A percentile compares a stretch with the other conserved stretches of the same genome.
phyloP scores from a whole-genome alignment of 2,797 vertebrate genomes.

The Todus mexicanus region DNA sequence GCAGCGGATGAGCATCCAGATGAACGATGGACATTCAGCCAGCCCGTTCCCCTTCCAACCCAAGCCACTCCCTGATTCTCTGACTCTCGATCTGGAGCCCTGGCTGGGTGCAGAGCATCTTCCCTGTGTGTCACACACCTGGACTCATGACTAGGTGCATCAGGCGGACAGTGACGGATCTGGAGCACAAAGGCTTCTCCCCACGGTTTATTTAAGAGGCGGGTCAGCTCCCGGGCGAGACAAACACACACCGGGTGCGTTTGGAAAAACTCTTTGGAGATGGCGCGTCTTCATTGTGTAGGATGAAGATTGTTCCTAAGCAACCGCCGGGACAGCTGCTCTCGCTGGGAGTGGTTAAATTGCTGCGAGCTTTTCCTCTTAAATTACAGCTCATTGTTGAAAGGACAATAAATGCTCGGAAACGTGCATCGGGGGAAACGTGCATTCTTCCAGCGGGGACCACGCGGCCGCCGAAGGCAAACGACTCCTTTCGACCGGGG shows the following conservation, averaged over 20 bases:
- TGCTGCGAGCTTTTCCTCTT: not conserved
- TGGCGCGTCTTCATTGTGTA: rapidly evolving
- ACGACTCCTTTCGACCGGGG: not conserved
- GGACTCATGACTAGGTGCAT: rapidly evolving
- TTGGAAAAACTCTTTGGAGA: not conserved
- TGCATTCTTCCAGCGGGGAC: not conserved
- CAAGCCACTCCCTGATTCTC: too few species aligned
- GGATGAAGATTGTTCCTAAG: conserved; percentile 46
- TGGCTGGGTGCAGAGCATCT: rapidly evolving
- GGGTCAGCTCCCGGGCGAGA: not conserved
- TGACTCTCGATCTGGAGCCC: rapidly evolving
- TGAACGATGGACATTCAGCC: rapidly evolving
- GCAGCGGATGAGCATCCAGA: not conserved
- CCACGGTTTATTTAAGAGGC: rapidly evolving
- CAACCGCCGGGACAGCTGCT: not conserved
- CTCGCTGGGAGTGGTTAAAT: not conserved
- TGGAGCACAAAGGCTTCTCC: not conserved
- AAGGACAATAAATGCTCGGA: too few species aligned
- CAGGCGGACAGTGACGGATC: rapidly evolving
- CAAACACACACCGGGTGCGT: not conserved
- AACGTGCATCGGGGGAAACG: rapidly evolving
- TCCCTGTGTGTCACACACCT: too few species aligned
- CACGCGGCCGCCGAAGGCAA: rapidly evolving
- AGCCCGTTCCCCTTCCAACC: too few species aligned
- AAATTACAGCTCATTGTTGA: not conserved